Conservation (phyloP, 2,797 vertebrate species). For the Eulemur rubriventer region DNA sequence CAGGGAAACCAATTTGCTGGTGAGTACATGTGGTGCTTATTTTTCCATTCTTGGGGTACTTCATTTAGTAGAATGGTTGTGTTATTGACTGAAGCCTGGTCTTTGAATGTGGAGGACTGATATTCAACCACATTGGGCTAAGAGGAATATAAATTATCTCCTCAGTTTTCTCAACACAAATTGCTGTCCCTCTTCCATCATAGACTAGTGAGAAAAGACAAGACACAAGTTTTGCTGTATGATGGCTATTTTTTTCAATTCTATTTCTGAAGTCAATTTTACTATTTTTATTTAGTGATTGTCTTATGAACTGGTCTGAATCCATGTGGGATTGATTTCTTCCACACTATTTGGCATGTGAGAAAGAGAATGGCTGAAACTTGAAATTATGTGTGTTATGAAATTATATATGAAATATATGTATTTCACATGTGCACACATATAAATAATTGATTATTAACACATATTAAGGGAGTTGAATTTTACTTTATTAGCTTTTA, state of each 20-base stretch:
- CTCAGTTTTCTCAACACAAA: slow-evolving; percentile 7
- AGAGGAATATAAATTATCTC: neutral
- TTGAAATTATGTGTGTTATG: neutral
- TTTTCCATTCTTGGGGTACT: too few relatives aligned
- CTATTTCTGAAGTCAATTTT: neutral
- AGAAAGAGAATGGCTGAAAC: neutral
- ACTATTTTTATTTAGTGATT: neutral
- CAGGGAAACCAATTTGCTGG: too few relatives aligned
- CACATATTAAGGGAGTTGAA: neutral
- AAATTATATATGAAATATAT: neutral
- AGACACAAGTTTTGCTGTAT: neutral
- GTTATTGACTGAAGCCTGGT: neutral
- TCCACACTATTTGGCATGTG: neutral
- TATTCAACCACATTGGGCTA: neutral
- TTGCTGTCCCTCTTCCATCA: neutral
- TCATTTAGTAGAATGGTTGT: neutral
- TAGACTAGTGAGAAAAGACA: neutral
- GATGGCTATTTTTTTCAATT: neutral
- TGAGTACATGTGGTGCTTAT: too few relatives aligned
- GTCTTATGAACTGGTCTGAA: neutral
- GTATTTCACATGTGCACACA: neutral
- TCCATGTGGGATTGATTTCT: neutral
- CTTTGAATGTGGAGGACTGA: neutral
- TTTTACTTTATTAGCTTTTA: neutral
- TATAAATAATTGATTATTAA: neutral